Conservation (phyloP, 2,113 vertebrate species). For the Eubucco bourcierii region DNA sequence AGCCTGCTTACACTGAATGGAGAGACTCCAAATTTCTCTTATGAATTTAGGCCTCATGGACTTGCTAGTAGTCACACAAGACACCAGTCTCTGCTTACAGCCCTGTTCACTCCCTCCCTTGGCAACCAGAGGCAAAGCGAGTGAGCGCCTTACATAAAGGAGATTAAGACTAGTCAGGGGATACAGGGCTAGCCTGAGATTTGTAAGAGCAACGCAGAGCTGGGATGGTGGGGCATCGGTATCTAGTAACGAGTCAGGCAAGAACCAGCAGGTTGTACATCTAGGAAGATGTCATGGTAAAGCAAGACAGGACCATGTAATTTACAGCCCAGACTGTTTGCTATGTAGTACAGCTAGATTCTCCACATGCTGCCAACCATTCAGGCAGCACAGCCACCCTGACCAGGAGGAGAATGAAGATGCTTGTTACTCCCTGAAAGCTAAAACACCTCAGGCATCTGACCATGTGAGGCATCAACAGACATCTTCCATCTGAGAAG, state of each 20-base stretch:
- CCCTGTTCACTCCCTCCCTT: neutral
- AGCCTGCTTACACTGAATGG: neutral
- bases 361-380: neutral
- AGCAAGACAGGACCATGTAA: neutral
- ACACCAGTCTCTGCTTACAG: neutral
- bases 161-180: neutral
- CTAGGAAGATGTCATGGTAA: neutral
- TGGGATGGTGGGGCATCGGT: neutral
- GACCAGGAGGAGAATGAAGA: neutral
- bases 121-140: neutral
- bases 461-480: neutral
- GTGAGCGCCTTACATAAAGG: neutral
- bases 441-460: neutral
- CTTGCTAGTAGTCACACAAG: neutral
- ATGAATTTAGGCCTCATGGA: neutral
- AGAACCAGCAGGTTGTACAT: neutral
- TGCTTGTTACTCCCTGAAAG: neutral
- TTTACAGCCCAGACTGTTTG: neutral
- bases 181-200: neutral
- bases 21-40: neutral
- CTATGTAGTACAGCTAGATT: neutral
- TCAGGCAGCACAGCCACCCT: neutral
- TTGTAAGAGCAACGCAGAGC: neutral
- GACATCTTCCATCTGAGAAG: neutral
- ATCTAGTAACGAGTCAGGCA: neutral